Evolutionary conservation across 2,888 invertebrate species (phyloP).

Genomic region (Pasiphila rectangulata): DNA sequence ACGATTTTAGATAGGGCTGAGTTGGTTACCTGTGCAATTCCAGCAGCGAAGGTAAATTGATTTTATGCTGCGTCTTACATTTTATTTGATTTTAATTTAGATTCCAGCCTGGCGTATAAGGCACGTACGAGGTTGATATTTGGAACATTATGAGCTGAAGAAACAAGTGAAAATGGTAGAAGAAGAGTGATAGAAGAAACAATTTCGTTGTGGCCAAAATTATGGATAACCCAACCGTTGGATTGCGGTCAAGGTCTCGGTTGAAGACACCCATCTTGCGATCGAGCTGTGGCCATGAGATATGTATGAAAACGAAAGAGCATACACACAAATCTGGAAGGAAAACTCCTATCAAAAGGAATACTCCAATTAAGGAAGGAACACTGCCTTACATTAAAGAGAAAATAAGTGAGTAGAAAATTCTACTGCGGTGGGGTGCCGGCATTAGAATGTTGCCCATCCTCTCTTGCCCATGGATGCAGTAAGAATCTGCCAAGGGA

Average conservation of each 20-base stretch:
- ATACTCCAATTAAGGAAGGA: slow-evolving; percentile 77
- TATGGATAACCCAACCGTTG: slow-evolving; percentile 71
- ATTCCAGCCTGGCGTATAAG: not conserved
- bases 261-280: slow-evolving; percentile 85
- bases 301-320: slow-evolving; percentile 75
- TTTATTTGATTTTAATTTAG: slow-evolving; percentile 20
- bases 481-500: no score
- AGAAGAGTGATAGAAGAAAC: slow-evolving; percentile 24
- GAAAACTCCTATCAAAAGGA: slow-evolving; percentile 70
- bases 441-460: no score
- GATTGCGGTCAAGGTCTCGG: slow-evolving; percentile 85
- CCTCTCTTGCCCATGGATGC: no score
- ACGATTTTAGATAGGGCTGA: slow-evolving; percentile 18
- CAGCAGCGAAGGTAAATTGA: slow-evolving; percentile 13
- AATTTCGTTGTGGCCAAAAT: slow-evolving; percentile 29
- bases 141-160: slow-evolving; percentile 28
- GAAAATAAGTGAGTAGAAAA: no score
- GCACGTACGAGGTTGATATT: slow-evolving; percentile 36
- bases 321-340: slow-evolving; percentile 78
- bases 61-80: slow-evolving; percentile 13
- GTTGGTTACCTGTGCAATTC: slow-evolving; percentile 18
- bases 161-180: slow-evolving; percentile 44
- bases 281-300: slow-evolving; percentile 81
- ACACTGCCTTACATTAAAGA: no score
- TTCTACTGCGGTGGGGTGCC: no score